These are phyloP conservation scores for Bagarius yarrelli DNA, from an alignment of 2,113 vertebrate species.

Conservation along the genomic window DNA sequence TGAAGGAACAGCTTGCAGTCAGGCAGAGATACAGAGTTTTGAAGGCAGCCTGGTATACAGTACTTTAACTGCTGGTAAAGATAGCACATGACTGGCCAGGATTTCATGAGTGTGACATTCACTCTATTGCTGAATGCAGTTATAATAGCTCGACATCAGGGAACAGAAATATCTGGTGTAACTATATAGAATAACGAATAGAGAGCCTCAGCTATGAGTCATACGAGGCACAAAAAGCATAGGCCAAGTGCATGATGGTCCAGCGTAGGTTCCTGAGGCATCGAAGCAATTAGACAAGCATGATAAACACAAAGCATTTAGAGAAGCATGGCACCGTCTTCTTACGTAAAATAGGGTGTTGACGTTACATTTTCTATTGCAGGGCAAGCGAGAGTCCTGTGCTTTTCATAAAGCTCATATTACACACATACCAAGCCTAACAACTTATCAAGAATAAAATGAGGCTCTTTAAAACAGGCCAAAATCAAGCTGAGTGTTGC, in stretches of 20 bases:
- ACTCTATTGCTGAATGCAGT: background rate
- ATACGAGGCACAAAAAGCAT: background rate
- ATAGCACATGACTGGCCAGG: background rate
- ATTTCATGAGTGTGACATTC: background rate
- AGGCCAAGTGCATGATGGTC: background rate
- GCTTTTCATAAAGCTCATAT: slow-evolving; percentile 5
- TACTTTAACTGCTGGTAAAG: background rate
- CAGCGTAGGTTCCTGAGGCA: background rate
- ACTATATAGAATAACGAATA: background rate
- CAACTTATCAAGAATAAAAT: background rate
- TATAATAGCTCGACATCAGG: background rate
- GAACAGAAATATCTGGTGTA: background rate
- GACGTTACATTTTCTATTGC: background rate
- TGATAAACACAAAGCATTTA: background rate
- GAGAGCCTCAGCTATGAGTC: background rate
- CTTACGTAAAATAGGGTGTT: background rate
- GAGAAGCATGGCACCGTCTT: background rate
- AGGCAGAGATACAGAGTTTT: background rate
- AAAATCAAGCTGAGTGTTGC: background rate
- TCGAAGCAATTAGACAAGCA: background rate
- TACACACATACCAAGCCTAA: slow-evolving; percentile 4
- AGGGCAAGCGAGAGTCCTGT: background rate
- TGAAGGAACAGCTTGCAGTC: background rate
- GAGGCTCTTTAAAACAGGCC: background rate
- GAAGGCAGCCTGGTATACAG: background rate